Base-by-base conservation (phyloP, 2,888 invertebrate species). In the Phasia obesa region DNA sequence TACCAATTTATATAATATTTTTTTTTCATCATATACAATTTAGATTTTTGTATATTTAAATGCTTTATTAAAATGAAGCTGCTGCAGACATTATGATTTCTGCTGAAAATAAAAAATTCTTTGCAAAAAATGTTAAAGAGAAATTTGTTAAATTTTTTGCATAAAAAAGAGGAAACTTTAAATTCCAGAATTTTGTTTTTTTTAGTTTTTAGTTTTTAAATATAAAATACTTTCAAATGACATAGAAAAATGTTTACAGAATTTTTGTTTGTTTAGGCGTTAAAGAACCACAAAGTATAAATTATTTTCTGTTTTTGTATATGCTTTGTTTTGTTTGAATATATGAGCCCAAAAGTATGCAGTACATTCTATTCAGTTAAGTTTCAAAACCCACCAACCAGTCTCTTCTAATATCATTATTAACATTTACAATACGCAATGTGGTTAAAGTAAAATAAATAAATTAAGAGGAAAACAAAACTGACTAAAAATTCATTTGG, bases 341-440 rank as follows among this genome's bases (percentile, higher is more conserved):
- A 15, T 13, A 42, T n/a, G 17, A 31, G 73, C 73, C 79, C 17
- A 44, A 73, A 65, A 73, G 44, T 74, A 79, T 60, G 78, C 71
- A 65, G 27, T 21, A 64, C 25, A 31, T 67, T 5, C 6, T 27
- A 27, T 65, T 65, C 35, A 23, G n/a, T n/a, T 38, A 55, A 60
- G 53, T 47, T 44, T 15, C 27, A 23, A n/a, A n/a, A n/a, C n/a
- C n/a, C n/a, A n/a, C n/a, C n/a, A n/a, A n/a, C n/a, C n/a, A 27
- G 27, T 49, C 49, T 25, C 15, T n/a, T 19, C 5, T 19, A 23
- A 21, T 42, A 38, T 23, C 51, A 49, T 60, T 17, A 62, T 74
- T 42, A 64, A 35, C 21, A n/a, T 57, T 38, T 57, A 27, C 38
- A 67, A 53, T 55, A n/a, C 38, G 19, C 27, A 62, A 19, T 27